Base-by-base conservation (phyloP, 1,140 invertebrate genomes). In the Zaprionus ornatus region DNA sequence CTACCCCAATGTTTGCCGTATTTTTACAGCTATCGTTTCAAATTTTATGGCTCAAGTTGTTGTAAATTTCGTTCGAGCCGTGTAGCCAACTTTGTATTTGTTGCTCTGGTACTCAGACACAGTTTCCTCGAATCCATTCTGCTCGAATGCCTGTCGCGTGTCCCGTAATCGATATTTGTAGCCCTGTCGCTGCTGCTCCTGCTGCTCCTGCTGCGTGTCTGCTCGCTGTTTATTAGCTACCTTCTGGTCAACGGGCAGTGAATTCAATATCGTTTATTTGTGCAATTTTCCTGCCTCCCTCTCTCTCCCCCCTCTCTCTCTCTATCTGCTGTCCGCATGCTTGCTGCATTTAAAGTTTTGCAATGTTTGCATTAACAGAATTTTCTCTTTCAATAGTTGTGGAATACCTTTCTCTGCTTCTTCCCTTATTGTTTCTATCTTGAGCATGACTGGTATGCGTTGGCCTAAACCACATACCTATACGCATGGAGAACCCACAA, bases 231-330 rank as follows among this genome's bases (percentile, higher is more conserved):
- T 90, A 90, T 90, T 90, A 77, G 85, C 73, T 61, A 59, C 35
- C 12, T 61, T 57, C 29, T 69, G 76, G 37, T 40, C 40, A 57
- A 48, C 54, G 59, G 55, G 66, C 66, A 69, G 82, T 80, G 84
- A 85, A 90, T 90, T 79, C 80, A 90, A 90, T 90, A 82, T 74
- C 64, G 79, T 82, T 90, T 90, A 90, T 85, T 85, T 82, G 66
- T 73, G 82, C 79, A 77, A 65, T 75, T 90, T 90, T 72, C 71
- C 71, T 63, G 74, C 19, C 54, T 56, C 37, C 9, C n/a, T 23
- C 37, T 23, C 50, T 29, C 4, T 48, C 12, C 50, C 25, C 4
- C 40, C 12, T 25, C 29, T 29, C 40, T 13, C 9, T 50, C 29
- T 13, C 54, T 32, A 13, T 42, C 29, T 55, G 17, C 59, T n/a